Conservation (phyloP, 2,113 vertebrate species). For the Psammodynastes pulverulentus region DNA sequence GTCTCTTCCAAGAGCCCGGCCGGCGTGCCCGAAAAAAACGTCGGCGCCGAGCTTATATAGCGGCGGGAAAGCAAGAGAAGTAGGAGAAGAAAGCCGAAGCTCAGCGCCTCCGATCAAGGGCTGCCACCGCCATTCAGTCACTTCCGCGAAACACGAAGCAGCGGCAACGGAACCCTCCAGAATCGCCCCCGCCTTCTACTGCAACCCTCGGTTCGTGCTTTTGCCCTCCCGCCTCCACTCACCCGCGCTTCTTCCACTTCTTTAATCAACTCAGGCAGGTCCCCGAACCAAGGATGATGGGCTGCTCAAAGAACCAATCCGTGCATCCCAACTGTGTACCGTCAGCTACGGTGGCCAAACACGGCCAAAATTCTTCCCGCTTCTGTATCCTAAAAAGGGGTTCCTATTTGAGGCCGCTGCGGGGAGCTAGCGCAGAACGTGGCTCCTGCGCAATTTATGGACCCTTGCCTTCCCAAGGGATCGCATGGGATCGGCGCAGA, state of each 20-base stretch:
- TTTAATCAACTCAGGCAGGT: not conserved
- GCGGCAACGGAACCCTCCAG: rapidly evolving
- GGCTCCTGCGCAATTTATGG: not conserved
- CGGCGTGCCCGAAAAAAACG: not conserved
- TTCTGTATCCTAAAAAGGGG: not conserved
- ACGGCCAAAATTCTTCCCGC: not conserved
- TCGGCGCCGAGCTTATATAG: not conserved
- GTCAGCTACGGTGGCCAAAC: not conserved
- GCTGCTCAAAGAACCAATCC: not conserved
- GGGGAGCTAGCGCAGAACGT: not conserved
- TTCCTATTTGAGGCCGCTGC: not conserved
- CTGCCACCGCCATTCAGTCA: too few relatives aligned
- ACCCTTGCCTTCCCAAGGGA: not conserved
- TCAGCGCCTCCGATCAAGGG: not conserved
- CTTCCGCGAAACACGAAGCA: not conserved
- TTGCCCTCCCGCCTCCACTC: not conserved
- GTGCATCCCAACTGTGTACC: not conserved
- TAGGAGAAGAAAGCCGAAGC: not conserved
- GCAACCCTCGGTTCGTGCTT: too few relatives aligned
- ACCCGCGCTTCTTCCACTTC: not conserved
- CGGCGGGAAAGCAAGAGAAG: not conserved
- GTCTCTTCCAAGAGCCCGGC: not conserved
- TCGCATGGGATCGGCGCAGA: too few relatives aligned
- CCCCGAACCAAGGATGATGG: not conserved
- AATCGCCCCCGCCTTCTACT: not conserved